Conservation (phyloP, 1,140 invertebrate genomes). For the Riptortus pedestris region DNA sequence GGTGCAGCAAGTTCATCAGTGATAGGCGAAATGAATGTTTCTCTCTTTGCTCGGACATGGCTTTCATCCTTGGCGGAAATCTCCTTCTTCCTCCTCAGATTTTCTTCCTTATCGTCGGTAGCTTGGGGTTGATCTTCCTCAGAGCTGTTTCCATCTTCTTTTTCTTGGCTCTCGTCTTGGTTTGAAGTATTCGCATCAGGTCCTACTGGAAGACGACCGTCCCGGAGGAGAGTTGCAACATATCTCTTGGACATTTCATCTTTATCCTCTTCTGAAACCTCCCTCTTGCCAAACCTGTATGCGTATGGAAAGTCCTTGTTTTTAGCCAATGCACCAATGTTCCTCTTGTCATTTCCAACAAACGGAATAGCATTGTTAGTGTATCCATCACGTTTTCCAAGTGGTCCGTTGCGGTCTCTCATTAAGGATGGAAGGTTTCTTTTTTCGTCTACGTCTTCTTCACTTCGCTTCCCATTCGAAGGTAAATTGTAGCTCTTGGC, state of each 20-base stretch:
- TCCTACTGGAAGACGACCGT: conserved; percentile 28
- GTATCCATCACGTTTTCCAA: conserved; percentile 30
- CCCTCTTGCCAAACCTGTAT: conserved; percentile 22
- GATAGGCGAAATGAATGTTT: conserved; percentile 23
- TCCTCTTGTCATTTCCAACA: conserved; percentile 24
- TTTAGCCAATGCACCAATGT: conserved; percentile 25
- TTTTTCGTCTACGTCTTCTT: conserved; percentile 28
- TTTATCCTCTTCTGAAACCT: conserved; percentile 18
- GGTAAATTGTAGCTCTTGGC: conserved; percentile 25
- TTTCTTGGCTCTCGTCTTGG: conserved; percentile 12
- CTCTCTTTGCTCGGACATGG: conserved; percentile 28
- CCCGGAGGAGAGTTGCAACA: conserved; percentile 30
- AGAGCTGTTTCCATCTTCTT: conserved; percentile 20
- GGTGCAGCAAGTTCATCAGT: conserved; percentile 24
- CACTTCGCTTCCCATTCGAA: conserved; percentile 27
- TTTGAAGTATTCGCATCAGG: conserved; percentile 11
- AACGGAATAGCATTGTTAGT: conserved; percentile 27
- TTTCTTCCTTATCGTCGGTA: not conserved
- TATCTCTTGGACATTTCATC: conserved; percentile 26
- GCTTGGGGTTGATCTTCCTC: not conserved
- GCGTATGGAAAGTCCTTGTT: conserved; percentile 26
- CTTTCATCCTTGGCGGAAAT: conserved; percentile 19
- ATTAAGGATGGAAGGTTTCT: conserved; percentile 31
- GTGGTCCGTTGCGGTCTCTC: conserved; percentile 29
- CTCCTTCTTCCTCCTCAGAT: conserved; percentile 24